These are phyloP conservation scores for Globicephala melas DNA, from an alignment of 2,113 vertebrate genomes.

Conservation along the genomic window DNA sequence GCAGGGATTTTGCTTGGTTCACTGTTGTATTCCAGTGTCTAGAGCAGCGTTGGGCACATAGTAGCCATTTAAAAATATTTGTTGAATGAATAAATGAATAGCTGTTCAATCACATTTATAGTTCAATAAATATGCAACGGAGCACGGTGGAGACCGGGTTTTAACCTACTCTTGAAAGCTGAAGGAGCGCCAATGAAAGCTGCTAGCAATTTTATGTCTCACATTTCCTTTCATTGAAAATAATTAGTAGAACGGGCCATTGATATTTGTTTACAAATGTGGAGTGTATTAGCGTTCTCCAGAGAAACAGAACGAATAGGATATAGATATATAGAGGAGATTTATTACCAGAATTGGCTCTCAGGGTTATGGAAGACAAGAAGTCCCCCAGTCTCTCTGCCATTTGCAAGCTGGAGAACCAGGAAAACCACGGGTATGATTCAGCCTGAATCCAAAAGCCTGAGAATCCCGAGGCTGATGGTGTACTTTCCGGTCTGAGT, in stretches of 20 bases:
- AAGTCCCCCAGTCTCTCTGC: neutral
- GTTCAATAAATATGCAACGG: neutral
- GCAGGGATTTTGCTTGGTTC: neutral
- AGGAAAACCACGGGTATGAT: neutral
- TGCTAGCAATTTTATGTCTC: neutral
- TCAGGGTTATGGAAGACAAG: neutral
- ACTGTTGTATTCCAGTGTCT: neutral
- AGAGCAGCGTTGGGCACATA: neutral
- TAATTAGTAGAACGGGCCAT: neutral
- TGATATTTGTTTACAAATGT: neutral
- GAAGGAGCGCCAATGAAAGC: neutral
- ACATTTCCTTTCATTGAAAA: neutral
- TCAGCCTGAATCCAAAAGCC: neutral
- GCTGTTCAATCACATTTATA: neutral
- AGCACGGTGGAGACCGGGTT: neutral
- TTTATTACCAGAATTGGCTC: neutral
- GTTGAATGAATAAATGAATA: neutral
- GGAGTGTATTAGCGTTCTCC: neutral
- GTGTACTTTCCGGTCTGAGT: neutral
- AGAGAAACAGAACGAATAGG: neutral
- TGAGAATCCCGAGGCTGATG: neutral
- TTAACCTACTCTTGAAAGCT: neutral
- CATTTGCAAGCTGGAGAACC: neutral
- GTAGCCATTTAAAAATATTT: neutral
- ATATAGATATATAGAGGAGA: neutral